Evolutionary conservation across 1,140 invertebrate genomes (phyloP).

Genomic region (Lordiphosa clarofinis): DNA sequence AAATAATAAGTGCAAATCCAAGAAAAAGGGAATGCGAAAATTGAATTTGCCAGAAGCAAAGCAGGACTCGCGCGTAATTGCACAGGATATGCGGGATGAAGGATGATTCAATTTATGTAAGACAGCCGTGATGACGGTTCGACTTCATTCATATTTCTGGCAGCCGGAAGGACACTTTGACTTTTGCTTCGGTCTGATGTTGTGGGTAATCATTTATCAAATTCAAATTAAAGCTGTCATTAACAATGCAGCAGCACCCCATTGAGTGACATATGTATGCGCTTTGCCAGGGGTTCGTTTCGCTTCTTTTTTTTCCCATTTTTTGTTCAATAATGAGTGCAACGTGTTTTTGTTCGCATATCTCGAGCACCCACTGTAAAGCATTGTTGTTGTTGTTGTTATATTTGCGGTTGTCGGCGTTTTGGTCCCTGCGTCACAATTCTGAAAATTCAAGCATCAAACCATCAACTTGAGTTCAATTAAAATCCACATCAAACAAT

Average conservation of each 20-base stretch:
- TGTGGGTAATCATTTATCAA: slow-evolving; percentile 48
- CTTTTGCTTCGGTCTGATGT: neutral
- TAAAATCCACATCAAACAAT: slow-evolving; percentile 80
- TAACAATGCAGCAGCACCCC: slow-evolving; percentile 36
- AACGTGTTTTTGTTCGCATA: slow-evolving; percentile 68
- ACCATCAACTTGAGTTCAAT: slow-evolving; percentile 78
- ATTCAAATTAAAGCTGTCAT: slow-evolving; percentile 51
- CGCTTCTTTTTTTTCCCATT: slow-evolving; percentile 18
- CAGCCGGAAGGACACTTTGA: slow-evolving; percentile 10
- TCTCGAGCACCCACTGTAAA: slow-evolving; percentile 27
- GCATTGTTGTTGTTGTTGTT: slow-evolving; percentile 24
- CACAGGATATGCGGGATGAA: slow-evolving; percentile 13
- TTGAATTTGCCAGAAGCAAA: slow-evolving; percentile 14
- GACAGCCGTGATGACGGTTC: slow-evolving; percentile 23
- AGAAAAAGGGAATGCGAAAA: slow-evolving; percentile 19
- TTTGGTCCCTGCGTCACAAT: no score
- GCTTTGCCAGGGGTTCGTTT: slow-evolving; percentile 21
- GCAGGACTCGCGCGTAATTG: slow-evolving; percentile 18
- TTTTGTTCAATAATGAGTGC: slow-evolving; percentile 61
- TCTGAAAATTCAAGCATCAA: slow-evolving; percentile 28
- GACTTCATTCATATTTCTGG: slow-evolving; percentile 2
- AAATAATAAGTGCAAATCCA: slow-evolving; percentile 21
- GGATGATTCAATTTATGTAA: slow-evolving; percentile 37
- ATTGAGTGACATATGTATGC: slow-evolving; percentile 54
- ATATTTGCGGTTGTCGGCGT: slow-evolving; percentile 72